Evolutionary conservation across 2,797 vertebrate genomes (phyloP).

Genomic region (Adrianichthys oophorus): DNA sequence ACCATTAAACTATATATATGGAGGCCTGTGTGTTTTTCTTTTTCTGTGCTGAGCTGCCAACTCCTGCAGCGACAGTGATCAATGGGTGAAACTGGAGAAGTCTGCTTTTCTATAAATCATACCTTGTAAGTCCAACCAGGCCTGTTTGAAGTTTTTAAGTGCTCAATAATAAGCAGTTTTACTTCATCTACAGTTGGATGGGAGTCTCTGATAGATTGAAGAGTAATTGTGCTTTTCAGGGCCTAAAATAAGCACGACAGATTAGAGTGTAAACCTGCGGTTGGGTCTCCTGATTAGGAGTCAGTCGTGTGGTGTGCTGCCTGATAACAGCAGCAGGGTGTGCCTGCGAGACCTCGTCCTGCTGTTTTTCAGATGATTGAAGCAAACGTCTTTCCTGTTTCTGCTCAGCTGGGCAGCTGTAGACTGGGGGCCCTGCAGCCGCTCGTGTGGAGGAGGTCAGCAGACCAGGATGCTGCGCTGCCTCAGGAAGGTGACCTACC

Average conservation of each 20-base stretch:
- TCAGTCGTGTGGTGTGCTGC: conserved; percentile 24
- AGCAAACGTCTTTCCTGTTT: not conserved
- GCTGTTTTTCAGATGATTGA: not conserved
- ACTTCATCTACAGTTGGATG: not conserved
- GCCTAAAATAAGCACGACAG: conserved; percentile 29
- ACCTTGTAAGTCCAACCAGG: not conserved
- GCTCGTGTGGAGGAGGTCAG: conserved; percentile 87
- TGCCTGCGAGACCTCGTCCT: not conserved
- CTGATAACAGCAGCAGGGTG: conserved; percentile 30
- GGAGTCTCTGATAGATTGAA: conserved; percentile 2
- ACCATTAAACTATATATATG: conserved; percentile 10
- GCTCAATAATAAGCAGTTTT: not conserved
- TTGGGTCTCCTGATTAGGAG: conserved; percentile 25
- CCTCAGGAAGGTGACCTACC: conserved; percentile 86
- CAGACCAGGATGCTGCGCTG: conserved; percentile 87
- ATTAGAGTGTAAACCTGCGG: conserved; percentile 10
- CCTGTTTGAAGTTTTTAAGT: conserved; percentile 1
- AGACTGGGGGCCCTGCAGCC: conserved; percentile 88
- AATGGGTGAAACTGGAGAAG: conserved; percentile 8
- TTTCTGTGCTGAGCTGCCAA: conserved; percentile 5
- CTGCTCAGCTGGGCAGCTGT: conserved; percentile 84
- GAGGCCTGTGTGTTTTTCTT: conserved; percentile 24
- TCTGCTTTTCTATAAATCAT: conserved; percentile 5
- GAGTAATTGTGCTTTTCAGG: conserved; percentile 9
- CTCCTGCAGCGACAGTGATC: conserved; percentile 15